phyloP scores from a whole-genome alignment of 2,888 invertebrate species.

The Scaptodrosophila latifasciaeformis region DNA sequence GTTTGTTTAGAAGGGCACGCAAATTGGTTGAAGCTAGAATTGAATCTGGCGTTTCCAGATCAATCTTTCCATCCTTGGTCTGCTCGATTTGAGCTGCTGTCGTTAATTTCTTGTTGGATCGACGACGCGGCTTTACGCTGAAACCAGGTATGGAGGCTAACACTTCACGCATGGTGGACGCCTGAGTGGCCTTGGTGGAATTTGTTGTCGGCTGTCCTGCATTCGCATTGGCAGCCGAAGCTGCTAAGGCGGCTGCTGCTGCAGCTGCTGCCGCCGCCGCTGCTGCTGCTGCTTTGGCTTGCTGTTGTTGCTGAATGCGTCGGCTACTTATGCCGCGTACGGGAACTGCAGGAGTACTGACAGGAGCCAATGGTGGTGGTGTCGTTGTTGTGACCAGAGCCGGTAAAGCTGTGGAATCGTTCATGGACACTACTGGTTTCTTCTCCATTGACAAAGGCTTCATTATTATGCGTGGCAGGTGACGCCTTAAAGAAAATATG shows the following conservation, averaged over 20 bases:
- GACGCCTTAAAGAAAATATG: conserved; percentile 71
- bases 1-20: conserved; percentile 90
- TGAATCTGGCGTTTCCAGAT: conserved; percentile 96
- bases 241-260: conserved; percentile 44
- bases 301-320: conserved; percentile 69
- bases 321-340: conserved; percentile 67
- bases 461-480: conserved; percentile 86
- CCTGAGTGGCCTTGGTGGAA: conserved; percentile 71
- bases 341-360: conserved; percentile 30
- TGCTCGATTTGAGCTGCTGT: conserved; percentile 94
- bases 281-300: conserved; percentile 64
- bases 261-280: conserved; percentile 52
- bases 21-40: conserved; percentile 95
- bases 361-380: conserved; percentile 6
- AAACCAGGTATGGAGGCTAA: conserved; percentile 93
- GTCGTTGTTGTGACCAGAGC: conserved; percentile 2
- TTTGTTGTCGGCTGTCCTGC: conserved; percentile 32
- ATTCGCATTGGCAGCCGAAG: conserved; percentile 52
- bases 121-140: conserved; percentile 83
- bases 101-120: conserved; percentile 87
- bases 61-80: conserved; percentile 94
- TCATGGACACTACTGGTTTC: conserved; percentile 42
- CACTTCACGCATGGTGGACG: conserved; percentile 92
- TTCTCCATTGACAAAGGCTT: conserved; percentile 82
- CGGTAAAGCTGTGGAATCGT: conserved; percentile 12